A percentile compares a stretch with the other conserved stretches of the same genome.
phyloP scores from a whole-genome alignment of 2,113 vertebrate genomes.

The Cygnus atratus region DNA sequence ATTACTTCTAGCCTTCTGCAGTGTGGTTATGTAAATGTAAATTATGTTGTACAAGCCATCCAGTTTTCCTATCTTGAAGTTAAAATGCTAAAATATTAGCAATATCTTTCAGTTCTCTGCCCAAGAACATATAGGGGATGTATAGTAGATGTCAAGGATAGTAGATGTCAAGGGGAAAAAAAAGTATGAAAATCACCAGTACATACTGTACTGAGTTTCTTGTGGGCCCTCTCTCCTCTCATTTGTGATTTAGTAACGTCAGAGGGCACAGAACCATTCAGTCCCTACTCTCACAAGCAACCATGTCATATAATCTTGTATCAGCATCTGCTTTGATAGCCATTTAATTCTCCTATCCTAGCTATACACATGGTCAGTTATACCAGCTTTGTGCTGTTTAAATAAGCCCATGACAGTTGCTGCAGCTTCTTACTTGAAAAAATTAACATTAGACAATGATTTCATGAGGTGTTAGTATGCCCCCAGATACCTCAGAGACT shows the following conservation, averaged over 20 bases:
- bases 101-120: background rate
- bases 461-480: background rate
- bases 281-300: background rate
- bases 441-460: background rate
- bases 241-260: background rate
- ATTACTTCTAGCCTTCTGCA: background rate
- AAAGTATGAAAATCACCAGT: background rate
- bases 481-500: background rate
- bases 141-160: no score
- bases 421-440: background rate
- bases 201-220: background rate
- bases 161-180: background rate
- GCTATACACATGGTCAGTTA: background rate
- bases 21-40: background rate
- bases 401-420: background rate
- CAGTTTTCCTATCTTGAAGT: background rate
- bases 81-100: background rate
- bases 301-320: fast-evolving
- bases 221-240: background rate
- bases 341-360: background rate
- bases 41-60: background rate
- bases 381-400: background rate
- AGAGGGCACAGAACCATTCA: background rate
- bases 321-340: background rate
- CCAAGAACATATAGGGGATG: background rate